These are phyloP conservation scores for Saguinus imperator DNA, from an alignment of 2,113 vertebrate species.

Conservation along the genomic window DNA sequence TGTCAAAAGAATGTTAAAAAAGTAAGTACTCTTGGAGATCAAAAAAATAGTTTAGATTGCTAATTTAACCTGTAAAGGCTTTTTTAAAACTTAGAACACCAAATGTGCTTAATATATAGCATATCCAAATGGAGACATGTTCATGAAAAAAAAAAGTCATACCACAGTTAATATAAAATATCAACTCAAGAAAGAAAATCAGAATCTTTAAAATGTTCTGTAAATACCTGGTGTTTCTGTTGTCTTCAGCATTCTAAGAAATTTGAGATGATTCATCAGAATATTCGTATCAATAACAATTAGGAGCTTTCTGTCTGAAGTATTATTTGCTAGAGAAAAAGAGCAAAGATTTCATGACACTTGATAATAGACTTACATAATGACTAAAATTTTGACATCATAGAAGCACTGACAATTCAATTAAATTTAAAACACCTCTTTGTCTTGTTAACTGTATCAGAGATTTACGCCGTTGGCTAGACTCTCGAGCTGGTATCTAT, in stretches of 20 bases:
- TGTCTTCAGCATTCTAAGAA: slow-evolving; percentile 88
- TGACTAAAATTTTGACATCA: slow-evolving; percentile 25
- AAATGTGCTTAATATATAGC: neutral
- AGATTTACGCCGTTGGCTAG: neutral
- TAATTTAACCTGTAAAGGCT: neutral
- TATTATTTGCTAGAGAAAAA: slow-evolving; percentile 78
- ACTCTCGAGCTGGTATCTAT: neutral
- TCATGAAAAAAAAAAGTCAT: neutral
- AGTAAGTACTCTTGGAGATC: neutral
- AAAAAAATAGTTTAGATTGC: slow-evolving; percentile 23
- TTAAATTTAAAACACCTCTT: neutral
- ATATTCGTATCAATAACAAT: slow-evolving; percentile 96
- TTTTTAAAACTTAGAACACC: neutral
- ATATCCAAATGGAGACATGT: neutral
- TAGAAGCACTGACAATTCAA: neutral
- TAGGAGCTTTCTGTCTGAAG: slow-evolving; percentile 84
- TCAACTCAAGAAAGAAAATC: slow-evolving; percentile 24
- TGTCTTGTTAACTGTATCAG: neutral
- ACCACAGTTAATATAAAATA: slow-evolving; percentile 6
- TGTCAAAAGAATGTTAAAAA: slow-evolving; percentile 21
- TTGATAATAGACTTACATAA: neutral
- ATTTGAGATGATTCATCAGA: slow-evolving; percentile 94
- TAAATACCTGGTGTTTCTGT: slow-evolving; percentile 89
- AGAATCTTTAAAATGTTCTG: slow-evolving; percentile 24
- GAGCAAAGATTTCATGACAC: slow-evolving; percentile 44